Evolutionary conservation across 2,888 invertebrate genomes (phyloP).

Genomic region (Mythimna pallens): DNA sequence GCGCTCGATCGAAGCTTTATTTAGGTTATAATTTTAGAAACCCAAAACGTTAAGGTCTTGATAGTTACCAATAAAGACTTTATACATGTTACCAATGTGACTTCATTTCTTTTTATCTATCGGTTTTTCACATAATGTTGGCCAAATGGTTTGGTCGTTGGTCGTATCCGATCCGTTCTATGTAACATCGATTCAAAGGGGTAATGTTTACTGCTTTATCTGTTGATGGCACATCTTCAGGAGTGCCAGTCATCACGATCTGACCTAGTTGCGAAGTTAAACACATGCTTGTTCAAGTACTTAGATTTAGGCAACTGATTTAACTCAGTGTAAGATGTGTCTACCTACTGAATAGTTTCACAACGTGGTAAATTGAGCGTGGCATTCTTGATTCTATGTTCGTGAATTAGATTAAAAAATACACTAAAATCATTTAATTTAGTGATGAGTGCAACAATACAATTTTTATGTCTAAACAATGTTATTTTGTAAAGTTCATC

Average conservation of each 20-base stretch:
- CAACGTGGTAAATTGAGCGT: not conserved
- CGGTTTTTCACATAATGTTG: constrained; percentile 18
- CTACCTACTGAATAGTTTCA: constrained; percentile 6
- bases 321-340: not conserved
- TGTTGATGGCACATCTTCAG: constrained; percentile 26
- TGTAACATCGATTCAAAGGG: constrained; percentile 26
- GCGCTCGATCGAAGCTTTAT: constrained; percentile 62
- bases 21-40: constrained; percentile 54
- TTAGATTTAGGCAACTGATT: constrained; percentile 43
- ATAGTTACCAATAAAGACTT: constrained; percentile 60
- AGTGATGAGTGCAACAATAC: not conserved
- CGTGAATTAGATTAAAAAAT: not conserved
- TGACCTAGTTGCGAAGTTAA: constrained; percentile 48
- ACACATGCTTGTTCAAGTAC: constrained; percentile 19
- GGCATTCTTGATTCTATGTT: not conserved
- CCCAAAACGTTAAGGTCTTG: constrained; percentile 35
- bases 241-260: constrained; percentile 27
- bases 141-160: constrained; percentile 15
- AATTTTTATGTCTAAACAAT: not conserved
- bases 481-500: not conserved
- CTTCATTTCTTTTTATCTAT: constrained; percentile 49
- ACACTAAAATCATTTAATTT: not conserved
- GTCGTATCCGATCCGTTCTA: constrained; percentile 12
- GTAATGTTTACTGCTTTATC: constrained; percentile 42
- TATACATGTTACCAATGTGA: constrained; percentile 54